phyloP scores from a whole-genome alignment of 1,140 invertebrate genomes.

The Mesaphorura yosii region DNA sequence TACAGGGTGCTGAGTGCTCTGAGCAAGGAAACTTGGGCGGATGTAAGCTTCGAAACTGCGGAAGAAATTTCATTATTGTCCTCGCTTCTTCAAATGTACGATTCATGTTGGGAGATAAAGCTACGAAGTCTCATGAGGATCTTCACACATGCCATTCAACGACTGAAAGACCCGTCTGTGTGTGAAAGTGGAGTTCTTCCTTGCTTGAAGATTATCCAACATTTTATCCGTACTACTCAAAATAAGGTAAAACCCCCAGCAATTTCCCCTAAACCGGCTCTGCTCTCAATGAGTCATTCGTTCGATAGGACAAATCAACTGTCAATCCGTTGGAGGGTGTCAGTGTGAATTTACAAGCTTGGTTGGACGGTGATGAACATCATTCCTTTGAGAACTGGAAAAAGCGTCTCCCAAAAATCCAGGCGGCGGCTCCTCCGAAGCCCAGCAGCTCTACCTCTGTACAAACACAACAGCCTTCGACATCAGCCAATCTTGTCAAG shows the following conservation, averaged over 20 bases:
- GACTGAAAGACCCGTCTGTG: constrained; percentile 57
- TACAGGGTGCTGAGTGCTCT: constrained; percentile 22
- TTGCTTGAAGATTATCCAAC: constrained; percentile 70
- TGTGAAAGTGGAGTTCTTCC: constrained; percentile 67
- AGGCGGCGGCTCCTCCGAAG: neutral
- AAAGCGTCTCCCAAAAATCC: constrained; percentile 41
- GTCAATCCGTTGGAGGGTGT: constrained; percentile 43
- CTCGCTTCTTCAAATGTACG: constrained; percentile 76
- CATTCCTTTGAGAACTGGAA: constrained; percentile 62
- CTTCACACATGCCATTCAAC: constrained; percentile 60
- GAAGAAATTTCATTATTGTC: constrained; percentile 79
- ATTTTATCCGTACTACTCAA: constrained; percentile 58
- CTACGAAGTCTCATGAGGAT: constrained; percentile 72
- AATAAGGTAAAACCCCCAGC: constrained; percentile 32
- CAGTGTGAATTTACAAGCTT: constrained; percentile 59
- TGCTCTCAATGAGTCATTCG: neutral
- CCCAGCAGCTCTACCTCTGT: no score
- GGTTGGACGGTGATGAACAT: constrained; percentile 59
- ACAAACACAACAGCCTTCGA: no score
- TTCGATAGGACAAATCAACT: neutral
- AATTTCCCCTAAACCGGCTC: no score
- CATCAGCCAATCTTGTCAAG: no score
- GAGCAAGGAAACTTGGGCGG: constrained; percentile 28
- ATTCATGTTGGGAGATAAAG: constrained; percentile 89
- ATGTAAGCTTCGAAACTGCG: constrained; percentile 33